Evolutionary conservation across 2,888 invertebrate genomes (phyloP).

Genomic region (Conus canariensis): DNA sequence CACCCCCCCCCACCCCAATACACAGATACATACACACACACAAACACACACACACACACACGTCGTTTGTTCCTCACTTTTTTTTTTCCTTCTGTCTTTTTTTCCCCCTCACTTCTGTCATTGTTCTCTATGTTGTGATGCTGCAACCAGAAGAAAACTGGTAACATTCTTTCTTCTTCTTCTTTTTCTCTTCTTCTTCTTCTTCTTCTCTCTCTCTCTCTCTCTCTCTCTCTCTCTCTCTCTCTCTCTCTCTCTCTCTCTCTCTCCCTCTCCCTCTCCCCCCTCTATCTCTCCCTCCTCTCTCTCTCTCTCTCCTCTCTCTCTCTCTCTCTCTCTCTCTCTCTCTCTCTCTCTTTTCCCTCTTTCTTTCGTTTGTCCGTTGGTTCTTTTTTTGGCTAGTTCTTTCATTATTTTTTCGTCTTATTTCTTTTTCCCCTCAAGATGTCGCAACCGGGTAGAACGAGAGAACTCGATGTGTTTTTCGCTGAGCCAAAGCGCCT

Average conservation of each 20-base stretch:
- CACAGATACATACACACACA: no score
- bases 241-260: background rate
- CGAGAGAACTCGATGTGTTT: background rate
- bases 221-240: background rate
- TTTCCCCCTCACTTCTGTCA: no score
- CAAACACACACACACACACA: no score
- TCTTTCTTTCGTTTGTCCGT: background rate
- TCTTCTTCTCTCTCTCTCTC: background rate
- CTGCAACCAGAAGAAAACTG: no score
- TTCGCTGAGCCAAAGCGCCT: background rate
- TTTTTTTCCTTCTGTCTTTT: no score
- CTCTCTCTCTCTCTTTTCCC: background rate
- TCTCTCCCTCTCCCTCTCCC: background rate
- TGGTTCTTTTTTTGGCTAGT: background rate
- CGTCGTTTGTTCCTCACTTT: no score
- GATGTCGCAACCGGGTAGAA: no score
- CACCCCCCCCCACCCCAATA: background rate
- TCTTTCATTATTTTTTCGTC: background rate
- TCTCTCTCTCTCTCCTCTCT: slow-evolving; percentile 18
- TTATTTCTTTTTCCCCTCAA: background rate
- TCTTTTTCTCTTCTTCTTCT: background rate
- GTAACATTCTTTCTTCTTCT: background rate
- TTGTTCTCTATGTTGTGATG: no score
- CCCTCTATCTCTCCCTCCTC: background rate
- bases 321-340: no score